Percentiles rank a stretch among this genome's conserved stretches.
Conservation (phyloP, 2,113 vertebrate genomes). For the Columbina picui region DNA sequence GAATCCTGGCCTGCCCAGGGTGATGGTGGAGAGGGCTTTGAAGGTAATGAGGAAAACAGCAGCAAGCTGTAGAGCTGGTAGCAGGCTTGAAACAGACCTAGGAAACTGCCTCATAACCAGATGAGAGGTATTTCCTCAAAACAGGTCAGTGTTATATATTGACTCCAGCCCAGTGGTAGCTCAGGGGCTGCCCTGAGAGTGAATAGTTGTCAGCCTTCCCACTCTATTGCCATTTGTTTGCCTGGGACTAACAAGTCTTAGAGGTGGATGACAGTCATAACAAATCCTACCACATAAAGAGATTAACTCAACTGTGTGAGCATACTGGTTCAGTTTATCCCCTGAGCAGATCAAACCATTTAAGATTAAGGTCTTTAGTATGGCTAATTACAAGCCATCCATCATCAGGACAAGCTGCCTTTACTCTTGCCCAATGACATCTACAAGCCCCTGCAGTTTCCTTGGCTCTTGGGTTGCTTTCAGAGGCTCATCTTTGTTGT, state of each 20-base stretch:
- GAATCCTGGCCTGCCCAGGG: background rate
- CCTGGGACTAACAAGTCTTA: background rate
- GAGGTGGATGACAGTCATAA: background rate
- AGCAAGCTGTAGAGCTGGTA: background rate
- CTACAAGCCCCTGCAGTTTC: background rate
- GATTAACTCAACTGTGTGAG: conserved; percentile 13
- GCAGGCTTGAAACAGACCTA: background rate
- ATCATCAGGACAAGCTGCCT: background rate
- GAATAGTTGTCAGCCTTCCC: background rate
- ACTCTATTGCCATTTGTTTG: background rate
- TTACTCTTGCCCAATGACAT: background rate
- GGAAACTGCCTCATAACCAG: background rate
- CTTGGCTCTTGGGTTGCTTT: background rate
- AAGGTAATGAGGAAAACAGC: background rate
- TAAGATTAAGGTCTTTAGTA: conserved; percentile 30
- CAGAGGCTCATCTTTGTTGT: background rate
- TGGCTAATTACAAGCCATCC: conserved; percentile 29
- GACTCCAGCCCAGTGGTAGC: background rate
- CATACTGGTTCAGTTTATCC: conserved; percentile 5
- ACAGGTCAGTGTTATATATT: background rate
- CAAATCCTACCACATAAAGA: background rate
- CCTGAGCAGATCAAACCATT: conserved; percentile 39
- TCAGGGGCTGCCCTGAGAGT: background rate
- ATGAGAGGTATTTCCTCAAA: background rate
- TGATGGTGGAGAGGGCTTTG: background rate